Percentiles rank a stretch among this genome's conserved stretches.
Evolutionary conservation across 2,113 vertebrate species (phyloP).

Genomic region (Daboia siamensis): DNA sequence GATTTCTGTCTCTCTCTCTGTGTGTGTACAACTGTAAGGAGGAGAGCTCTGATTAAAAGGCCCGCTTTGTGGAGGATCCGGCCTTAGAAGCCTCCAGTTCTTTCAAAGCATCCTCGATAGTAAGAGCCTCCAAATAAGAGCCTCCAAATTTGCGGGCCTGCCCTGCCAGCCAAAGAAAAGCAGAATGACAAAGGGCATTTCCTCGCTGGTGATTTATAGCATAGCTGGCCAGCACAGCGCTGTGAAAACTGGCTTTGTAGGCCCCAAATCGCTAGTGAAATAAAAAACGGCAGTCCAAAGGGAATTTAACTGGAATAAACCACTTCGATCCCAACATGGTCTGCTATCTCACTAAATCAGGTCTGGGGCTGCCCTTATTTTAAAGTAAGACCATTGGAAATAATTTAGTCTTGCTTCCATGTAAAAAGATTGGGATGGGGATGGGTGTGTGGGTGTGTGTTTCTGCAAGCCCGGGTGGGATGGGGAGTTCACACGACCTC

Average conservation of each 20-base stretch:
- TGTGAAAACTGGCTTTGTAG: neutral
- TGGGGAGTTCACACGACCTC: neutral
- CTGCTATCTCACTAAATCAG: neutral
- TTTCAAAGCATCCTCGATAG: neutral
- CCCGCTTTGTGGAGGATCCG: neutral
- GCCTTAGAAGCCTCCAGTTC: neutral
- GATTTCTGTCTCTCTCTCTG: neutral
- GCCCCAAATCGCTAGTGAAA: neutral
- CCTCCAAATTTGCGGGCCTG: neutral
- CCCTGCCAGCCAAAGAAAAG: neutral
- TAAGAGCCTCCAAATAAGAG: neutral
- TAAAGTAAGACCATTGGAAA: neutral
- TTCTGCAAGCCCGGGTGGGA: too few species aligned
- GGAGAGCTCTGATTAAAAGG: slow-evolving; percentile 5
- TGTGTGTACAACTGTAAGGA: neutral
- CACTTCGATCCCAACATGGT: neutral
- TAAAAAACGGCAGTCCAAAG: neutral
- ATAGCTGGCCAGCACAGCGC: neutral
- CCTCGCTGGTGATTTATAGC: neutral
- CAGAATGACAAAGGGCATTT: neutral
- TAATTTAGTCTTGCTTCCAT: neutral
- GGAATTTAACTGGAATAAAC: slow-evolving; percentile 15
- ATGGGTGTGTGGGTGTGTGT: too few species aligned
- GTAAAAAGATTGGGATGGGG: neutral
- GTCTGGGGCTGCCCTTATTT: neutral